Conservation (phyloP, 2,888 invertebrate genomes). For the Caenorhabditis sinica region DNA sequence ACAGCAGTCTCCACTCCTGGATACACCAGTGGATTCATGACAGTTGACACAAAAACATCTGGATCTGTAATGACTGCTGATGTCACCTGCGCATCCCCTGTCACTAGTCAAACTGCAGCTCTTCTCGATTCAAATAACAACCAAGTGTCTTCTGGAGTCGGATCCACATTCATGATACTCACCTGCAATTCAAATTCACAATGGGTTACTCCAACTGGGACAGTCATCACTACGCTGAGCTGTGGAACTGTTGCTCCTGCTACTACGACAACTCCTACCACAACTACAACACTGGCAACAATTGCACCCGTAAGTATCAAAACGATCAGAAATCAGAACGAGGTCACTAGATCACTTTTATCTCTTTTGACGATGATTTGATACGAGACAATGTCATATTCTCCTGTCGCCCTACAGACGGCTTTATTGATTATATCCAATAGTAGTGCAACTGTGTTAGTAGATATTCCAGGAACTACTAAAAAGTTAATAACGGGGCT, state of each 20-base stretch:
- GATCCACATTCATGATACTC: conserved; percentile 63
- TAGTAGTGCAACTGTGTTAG: conserved; percentile 24
- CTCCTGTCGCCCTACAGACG: conserved; percentile 51
- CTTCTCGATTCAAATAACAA: conserved; percentile 47
- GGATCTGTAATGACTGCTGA: conserved; percentile 38
- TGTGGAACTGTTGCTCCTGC: conserved; percentile 55
- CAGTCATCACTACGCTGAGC: conserved; percentile 51
- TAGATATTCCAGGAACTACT: conserved; percentile 36
- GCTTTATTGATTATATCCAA: conserved; percentile 61
- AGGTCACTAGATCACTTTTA: conserved; percentile 31
- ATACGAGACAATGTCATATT: conserved; percentile 24
- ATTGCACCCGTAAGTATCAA: conserved; percentile 21
- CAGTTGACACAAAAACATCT: conserved; percentile 57
- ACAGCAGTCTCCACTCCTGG: conserved; percentile 49
- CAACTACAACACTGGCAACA: conserved; percentile 21
- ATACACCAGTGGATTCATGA: conserved; percentile 67
- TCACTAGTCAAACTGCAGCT: conserved; percentile 41
- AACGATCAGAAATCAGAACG: conserved; percentile 13
- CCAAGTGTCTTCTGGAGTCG: conserved; percentile 53
- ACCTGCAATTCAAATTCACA: conserved; percentile 67
- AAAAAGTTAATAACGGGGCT: conserved; percentile 40
- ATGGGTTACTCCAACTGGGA: conserved; percentile 66
- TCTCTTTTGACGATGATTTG: conserved; percentile 3
- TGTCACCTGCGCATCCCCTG: conserved; percentile 58
- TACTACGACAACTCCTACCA: conserved; percentile 46